A percentile compares a stretch with the other conserved stretches of the same genome.
phyloP scores from a whole-genome alignment of 1,140 invertebrate genomes.

The Tetramorium simillimum region DNA sequence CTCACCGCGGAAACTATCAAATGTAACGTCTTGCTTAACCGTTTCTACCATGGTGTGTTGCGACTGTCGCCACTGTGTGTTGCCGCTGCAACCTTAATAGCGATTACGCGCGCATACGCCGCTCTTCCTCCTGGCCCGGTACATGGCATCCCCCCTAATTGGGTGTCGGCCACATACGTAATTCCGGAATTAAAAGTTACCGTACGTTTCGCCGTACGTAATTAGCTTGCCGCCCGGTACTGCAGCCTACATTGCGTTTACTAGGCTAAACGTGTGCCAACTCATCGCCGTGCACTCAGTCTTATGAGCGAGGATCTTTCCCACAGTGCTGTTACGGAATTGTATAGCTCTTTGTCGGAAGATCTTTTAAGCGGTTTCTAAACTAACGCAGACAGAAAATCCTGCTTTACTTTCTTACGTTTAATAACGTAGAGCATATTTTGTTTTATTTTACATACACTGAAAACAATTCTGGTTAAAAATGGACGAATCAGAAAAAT shows the following conservation, averaged over 20 bases:
- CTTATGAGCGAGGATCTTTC: conserved; percentile 61
- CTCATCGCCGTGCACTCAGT: conserved; percentile 29
- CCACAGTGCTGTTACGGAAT: conserved; percentile 64
- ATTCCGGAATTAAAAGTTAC: conserved; percentile 67
- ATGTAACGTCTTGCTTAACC: conserved; percentile 42
- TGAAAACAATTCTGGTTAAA: too few species aligned
- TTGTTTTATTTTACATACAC: neutral
- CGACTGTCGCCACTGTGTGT: conserved; percentile 6
- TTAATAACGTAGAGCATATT: neutral
- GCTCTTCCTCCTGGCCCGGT: conserved; percentile 10
- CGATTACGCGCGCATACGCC: conserved; percentile 30
- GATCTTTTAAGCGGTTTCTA: conserved; percentile 18
- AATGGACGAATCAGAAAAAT: too few species aligned
- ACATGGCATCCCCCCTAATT: conserved; percentile 18
- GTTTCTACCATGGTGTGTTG: conserved; percentile 6
- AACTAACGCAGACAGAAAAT: neutral
- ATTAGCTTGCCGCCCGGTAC: conserved; percentile 39
- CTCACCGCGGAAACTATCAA: conserved; percentile 40
- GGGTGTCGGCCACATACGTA: conserved; percentile 39
- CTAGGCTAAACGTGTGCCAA: conserved; percentile 57
- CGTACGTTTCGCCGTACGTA: conserved; percentile 46
- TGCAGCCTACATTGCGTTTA: conserved; percentile 34
- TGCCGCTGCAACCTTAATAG: conserved; percentile 36
- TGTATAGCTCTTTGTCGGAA: conserved; percentile 24
- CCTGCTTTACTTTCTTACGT: neutral